Conservation (phyloP, 2,888 invertebrate genomes). For the Trachelus tabidus region DNA sequence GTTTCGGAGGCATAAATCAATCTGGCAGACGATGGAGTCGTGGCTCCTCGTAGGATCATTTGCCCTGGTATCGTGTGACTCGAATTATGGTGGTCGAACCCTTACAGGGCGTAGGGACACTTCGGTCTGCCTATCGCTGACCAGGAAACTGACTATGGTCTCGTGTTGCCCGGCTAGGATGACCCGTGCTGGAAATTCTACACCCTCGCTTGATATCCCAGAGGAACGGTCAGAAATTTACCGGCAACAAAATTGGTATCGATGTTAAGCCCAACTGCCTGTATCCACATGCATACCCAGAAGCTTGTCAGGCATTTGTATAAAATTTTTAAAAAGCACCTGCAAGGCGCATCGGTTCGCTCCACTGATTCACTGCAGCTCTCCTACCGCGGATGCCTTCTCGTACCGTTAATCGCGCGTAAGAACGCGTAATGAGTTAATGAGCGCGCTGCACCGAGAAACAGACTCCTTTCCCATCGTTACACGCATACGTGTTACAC, state of each 20-base stretch:
- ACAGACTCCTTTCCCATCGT: neutral
- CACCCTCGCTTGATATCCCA: constrained; percentile 22
- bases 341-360: neutral
- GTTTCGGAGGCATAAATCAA: constrained; percentile 44
- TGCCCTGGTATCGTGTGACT: constrained; percentile 43
- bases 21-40: constrained; percentile 33
- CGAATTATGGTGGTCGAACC: constrained; percentile 39
- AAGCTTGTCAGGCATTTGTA: neutral
- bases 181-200: constrained; percentile 27
- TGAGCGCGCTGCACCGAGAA: constrained; percentile 33
- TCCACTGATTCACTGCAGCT: constrained; percentile 1
- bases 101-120: neutral
- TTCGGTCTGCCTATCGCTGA: neutral
- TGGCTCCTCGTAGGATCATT: constrained; percentile 51
- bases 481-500: neutral
- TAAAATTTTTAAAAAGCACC: neutral
- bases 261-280: neutral
- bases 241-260: neutral
- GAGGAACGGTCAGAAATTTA: neutral
- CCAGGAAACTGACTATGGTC: neutral
- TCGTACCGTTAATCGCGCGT: constrained; percentile 25
- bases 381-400: constrained; percentile 6
- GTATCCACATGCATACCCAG: neutral
- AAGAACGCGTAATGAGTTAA: constrained; percentile 43
- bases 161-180: constrained; percentile 1